A percentile compares a stretch with the other conserved stretches of the same genome.
phyloP scores from a whole-genome alignment of 2,888 invertebrate genomes.

The Azorinus chamasolen region DNA sequence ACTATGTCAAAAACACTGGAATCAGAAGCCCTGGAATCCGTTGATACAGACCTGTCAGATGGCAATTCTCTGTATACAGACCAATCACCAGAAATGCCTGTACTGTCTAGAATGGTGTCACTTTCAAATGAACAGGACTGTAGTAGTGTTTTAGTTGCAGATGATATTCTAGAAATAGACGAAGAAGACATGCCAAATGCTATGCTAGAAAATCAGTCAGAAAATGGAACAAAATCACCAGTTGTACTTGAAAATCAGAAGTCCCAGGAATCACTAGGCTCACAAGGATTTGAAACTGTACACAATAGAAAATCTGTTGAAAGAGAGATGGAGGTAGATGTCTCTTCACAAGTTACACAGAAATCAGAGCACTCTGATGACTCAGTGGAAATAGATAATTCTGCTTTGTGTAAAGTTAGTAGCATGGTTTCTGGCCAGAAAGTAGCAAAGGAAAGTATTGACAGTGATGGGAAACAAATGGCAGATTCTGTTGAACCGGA shows the following conservation, averaged over 20 bases:
- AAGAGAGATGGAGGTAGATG: no score
- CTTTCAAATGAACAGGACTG: no score
- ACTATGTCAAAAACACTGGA: no score
- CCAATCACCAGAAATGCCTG: conserved; percentile 20
- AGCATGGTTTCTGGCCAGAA: not conserved
- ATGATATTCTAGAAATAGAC: no score
- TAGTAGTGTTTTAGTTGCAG: no score
- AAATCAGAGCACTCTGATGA: no score
- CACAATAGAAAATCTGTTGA: no score
- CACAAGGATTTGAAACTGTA: conserved; percentile 1
- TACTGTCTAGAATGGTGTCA: conserved; percentile 7
- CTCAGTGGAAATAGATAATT: not conserved
- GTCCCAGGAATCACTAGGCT: conserved; percentile 12
- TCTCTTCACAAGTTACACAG: no score
- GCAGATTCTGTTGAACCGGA: conserved; percentile 5
- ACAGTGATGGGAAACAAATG: not conserved
- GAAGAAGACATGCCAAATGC: no score
- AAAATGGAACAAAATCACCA: no score
- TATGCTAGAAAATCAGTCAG: no score
- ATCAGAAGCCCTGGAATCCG: not conserved
- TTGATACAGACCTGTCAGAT: not conserved
- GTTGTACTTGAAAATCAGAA: conserved; percentile 7
- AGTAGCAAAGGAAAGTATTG: not conserved
- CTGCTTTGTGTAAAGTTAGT: not conserved
- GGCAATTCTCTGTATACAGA: not conserved